Base-by-base conservation (phyloP, 2,888 invertebrate species). In the Apoda limacodes region DNA sequence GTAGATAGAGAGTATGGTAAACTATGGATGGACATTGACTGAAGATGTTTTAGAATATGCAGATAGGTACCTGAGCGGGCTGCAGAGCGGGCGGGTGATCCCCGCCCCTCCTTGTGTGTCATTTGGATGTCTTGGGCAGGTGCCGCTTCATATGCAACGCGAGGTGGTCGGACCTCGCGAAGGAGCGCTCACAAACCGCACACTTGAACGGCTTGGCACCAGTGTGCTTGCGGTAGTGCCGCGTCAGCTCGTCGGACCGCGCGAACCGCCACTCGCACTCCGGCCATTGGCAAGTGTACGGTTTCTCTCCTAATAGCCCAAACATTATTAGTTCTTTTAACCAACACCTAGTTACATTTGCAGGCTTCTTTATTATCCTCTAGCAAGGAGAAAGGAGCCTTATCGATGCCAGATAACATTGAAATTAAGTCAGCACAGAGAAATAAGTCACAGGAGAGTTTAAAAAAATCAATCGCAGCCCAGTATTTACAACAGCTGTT, bases 241-340 rank as follows among this genome's bases (percentile, higher is more conserved):
- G 89, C 36, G 97, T 97, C 63, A 97, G 81, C 81, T 97, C 97
- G 80, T 97, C 97, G 25, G 95, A 95, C 38, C 97, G 85, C 34
- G 97, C 97, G 69, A 97, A 97, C 57, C 96, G 85, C 97, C 97
- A 98, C 63, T 95, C 95, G 80, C 97, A 98, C 60, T 96, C 96
- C 26, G 95, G 94, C 97, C 97, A 97, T 64, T 94, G 94, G 80
- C 97, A 97, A 62, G 94, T 93, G 82, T 97, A 98, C 45, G 97
- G 97, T 76, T 98, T 98, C 75, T 98, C 97, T 51, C 97, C 97
- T 95, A 83, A 6, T 82, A 82, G 21, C 14, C 26, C 32, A 36
- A 17, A 22, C n/a, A 19, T 17, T n/a, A n/a, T n/a, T n/a, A n/a
- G n/a, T n/a, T n/a, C n/a, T n/a, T n/a, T n/a, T n/a, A n/a, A n/a